phyloP scores from a whole-genome alignment of 30 jellyfish, hydroid and myxozoan species.

The Hydractinia echinata region DNA sequence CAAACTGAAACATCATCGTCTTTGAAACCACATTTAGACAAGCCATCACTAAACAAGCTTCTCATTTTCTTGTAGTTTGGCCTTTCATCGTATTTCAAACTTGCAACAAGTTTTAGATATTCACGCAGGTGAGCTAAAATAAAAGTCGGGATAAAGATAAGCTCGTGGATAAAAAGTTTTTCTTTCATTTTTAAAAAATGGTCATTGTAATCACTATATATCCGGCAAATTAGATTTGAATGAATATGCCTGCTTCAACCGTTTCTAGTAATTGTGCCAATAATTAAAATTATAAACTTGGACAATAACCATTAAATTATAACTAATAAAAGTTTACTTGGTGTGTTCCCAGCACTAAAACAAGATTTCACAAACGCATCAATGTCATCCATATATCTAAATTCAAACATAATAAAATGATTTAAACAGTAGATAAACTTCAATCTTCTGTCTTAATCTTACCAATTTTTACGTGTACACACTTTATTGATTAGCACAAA shows the following conservation, averaged over 20 bases:
- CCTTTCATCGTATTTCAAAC: constrained; percentile 54
- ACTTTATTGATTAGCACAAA: no score
- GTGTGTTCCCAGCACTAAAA: constrained; percentile 30
- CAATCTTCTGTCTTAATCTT: no score
- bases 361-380: constrained; percentile 33
- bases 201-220: no score
- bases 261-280: no score
- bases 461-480: no score
- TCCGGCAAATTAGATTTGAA: no score
- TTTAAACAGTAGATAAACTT: no score
- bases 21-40: constrained; percentile 28
- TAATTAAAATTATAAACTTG: no score
- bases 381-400: constrained; percentile 61
- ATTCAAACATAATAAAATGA: constrained; percentile 1
- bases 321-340: constrained; percentile 43
- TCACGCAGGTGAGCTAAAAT: constrained; percentile 51
- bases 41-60: constrained; percentile 51
- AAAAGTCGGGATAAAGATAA: neutral
- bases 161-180: no score
- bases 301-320: neutral
- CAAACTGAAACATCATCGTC: constrained; percentile 76
- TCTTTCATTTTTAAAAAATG: no score
- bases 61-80: constrained; percentile 64
- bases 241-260: no score
- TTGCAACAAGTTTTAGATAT: constrained; percentile 45